Conservation (phyloP, 2,797 vertebrate species). For the Enteromius paludinosus region DNA sequence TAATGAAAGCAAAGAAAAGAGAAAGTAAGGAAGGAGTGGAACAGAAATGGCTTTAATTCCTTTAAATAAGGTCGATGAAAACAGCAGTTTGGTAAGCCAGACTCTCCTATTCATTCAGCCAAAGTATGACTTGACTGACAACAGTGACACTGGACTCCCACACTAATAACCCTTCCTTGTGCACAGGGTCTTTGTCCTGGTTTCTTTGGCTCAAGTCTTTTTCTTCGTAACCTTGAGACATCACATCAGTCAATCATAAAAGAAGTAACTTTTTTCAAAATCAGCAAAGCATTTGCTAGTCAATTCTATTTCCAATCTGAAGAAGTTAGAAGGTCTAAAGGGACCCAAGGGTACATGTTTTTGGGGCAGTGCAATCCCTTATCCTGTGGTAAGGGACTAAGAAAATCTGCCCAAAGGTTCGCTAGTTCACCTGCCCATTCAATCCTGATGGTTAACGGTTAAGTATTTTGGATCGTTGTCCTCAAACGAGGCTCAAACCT, state of each 20-base stretch:
- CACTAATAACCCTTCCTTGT: conserved; percentile 78
- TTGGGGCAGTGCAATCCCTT: background rate
- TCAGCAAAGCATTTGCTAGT: background rate
- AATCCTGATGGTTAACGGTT: background rate
- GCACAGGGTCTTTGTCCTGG: conserved; percentile 70
- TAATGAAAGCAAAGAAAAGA: conserved; percentile 63
- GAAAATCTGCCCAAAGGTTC: background rate
- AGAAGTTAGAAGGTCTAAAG: background rate
- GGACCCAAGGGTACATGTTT: background rate
- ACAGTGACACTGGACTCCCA: conserved; percentile 70
- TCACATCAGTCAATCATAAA: conserved; percentile 3
- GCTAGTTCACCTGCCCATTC: background rate
- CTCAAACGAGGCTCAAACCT: background rate
- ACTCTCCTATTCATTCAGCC: conserved; percentile 56
- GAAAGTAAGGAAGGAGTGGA: conserved; percentile 69
- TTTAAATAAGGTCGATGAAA: conserved; percentile 79
- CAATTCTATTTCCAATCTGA: background rate
- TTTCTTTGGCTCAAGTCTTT: conserved; percentile 12
- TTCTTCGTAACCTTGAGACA: background rate
- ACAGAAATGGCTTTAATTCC: conserved; percentile 78
- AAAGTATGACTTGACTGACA: conserved; percentile 75
- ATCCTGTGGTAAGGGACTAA: background rate
- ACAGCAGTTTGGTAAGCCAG: conserved; percentile 61
- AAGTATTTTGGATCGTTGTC: background rate
- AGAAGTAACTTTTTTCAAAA: background rate